phyloP scores from a whole-genome alignment of 2,888 invertebrate species.

The Noctua fimbriata region DNA sequence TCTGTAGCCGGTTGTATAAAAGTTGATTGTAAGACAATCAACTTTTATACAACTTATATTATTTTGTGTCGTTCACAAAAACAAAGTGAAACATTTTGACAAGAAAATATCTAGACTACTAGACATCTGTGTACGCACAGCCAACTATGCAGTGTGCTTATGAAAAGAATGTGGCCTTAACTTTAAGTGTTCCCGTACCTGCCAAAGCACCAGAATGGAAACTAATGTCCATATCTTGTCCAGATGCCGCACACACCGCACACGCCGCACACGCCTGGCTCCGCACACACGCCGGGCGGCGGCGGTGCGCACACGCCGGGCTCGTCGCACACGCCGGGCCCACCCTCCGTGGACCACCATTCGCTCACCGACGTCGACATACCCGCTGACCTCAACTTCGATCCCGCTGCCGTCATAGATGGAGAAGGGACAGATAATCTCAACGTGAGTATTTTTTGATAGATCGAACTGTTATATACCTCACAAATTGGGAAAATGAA shows the following conservation, averaged over 20 bases:
- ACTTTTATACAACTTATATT: too few relatives aligned
- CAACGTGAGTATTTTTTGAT: constrained; percentile 93
- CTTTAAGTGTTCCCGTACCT: constrained; percentile 20
- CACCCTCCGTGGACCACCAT: constrained; percentile 94
- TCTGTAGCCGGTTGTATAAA: neutral
- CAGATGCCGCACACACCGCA: constrained; percentile 93
- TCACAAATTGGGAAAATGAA: neutral
- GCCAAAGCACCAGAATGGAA: neutral
- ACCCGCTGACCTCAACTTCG: constrained; percentile 97
- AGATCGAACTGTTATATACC: neutral
- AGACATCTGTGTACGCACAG: neutral
- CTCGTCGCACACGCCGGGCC: constrained; percentile 93
- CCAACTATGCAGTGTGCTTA: neutral
- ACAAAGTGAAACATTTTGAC: neutral
- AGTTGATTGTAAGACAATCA: too few relatives aligned
- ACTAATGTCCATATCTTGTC: constrained; percentile 49
- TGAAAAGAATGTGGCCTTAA: neutral
- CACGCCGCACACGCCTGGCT: constrained; percentile 95
- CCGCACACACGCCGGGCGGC: constrained; percentile 94
- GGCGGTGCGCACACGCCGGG: constrained; percentile 92
- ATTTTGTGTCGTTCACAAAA: neutral
- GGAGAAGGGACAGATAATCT: constrained; percentile 97
- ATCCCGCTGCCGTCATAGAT: constrained; percentile 97
- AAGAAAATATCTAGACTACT: neutral
- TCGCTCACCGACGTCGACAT: constrained; percentile 93